Base-by-base conservation (phyloP, 2,797 vertebrate genomes). In the Dipus sagitta region DNA sequence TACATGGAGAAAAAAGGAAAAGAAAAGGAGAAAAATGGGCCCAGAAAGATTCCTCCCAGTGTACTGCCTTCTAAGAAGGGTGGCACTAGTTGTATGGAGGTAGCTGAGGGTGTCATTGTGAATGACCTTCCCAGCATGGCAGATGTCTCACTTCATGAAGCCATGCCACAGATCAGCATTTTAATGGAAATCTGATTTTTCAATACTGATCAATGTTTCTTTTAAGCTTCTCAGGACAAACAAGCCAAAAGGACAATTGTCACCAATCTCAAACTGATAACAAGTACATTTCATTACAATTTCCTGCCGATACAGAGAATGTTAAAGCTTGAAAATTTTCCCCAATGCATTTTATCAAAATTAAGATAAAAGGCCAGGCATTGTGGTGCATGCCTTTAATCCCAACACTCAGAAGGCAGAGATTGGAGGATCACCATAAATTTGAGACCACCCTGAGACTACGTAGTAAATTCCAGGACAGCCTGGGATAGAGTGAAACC, bases 161-260 rank as follows among this genome's bases (percentile, higher is more conserved):
- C 8, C 26, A 47, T 62, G 21, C 20, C 18, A 67, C 47, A 86
- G 75, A 70, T 34, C 8, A 84, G 2, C 58, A 65, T 54, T 90
- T 72, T 87, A 86, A 65, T 67, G 26, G 12, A 78, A 92, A 93
- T 65, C 58, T 67, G n/a, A 75, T 20, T 28, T 91, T 92, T 94
- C 34, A 79, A 38, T 88, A 76, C 80, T 83, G 9, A 85, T 88
- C 68, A 65, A 15, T 86, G 10, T 76, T 91, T 91, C 30, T 86
- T 74, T 72, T 23, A 82, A 75, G 17, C 30, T 24, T 10, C 15
- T 92, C 42, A 77, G 68, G 32, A 13, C 38, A 84, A 83, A 91
- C 2, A 26, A 20, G 14, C 34, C 6, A 65, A 12, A n/a, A 81
- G 4, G 23, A 30, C 4, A 87, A 74, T 32, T 38, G 15, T 70